Conservation (phyloP, 2,888 invertebrate species). For the Calameuta idolon region DNA sequence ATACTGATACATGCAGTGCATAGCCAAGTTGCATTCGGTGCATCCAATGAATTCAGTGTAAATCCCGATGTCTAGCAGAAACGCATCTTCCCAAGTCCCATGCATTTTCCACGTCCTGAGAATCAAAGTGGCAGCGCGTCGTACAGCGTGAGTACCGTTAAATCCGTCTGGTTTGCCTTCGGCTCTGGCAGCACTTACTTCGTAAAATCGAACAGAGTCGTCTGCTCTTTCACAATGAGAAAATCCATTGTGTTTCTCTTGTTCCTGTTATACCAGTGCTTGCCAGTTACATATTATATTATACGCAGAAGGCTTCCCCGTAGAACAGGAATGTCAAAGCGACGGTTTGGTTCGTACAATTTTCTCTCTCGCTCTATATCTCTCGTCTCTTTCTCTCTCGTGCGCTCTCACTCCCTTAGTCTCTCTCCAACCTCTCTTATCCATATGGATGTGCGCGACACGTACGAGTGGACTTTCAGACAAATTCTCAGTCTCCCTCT, state of each 20-base stretch:
- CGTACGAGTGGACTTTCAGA: background rate
- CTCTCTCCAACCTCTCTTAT: background rate
- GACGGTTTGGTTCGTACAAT: background rate
- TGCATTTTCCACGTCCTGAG: background rate
- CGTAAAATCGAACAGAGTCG: constrained; percentile 2
- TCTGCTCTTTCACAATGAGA: background rate
- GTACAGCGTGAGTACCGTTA: background rate
- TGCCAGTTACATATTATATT: background rate
- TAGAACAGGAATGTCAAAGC: background rate
- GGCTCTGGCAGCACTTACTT: background rate
- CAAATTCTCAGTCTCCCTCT: background rate
- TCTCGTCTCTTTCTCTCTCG: background rate
- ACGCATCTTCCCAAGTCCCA: background rate
- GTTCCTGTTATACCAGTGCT: background rate
- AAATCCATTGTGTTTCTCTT: background rate
- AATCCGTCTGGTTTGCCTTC: background rate
- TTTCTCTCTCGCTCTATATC: background rate
- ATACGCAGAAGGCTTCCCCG: background rate
- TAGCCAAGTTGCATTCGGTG: background rate
- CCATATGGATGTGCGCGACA: background rate
- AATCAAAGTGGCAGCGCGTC: background rate
- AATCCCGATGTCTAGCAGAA: background rate
- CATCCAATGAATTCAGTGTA: background rate
- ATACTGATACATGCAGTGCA: background rate
- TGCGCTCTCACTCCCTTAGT: background rate